Evolutionary conservation across 2,797 vertebrate genomes (phyloP).

Genomic region (Acrossocheilus wenchowensis): DNA sequence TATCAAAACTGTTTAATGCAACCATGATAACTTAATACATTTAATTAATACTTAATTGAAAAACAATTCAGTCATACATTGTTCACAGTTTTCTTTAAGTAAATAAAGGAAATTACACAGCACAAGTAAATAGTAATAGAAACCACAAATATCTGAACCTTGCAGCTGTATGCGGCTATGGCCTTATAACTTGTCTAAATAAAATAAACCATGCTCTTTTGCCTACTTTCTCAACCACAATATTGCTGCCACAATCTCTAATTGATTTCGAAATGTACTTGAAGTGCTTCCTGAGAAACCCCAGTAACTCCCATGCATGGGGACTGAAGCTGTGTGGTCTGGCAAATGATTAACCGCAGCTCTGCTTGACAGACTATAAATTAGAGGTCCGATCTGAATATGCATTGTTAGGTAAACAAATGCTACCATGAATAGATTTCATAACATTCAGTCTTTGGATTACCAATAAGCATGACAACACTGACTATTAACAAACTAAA

Average conservation of each 20-base stretch:
- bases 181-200: background rate
- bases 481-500: background rate
- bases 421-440: background rate
- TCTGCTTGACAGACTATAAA: slow-evolving; percentile 24
- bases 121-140: background rate
- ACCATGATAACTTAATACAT: background rate
- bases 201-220: slow-evolving; percentile 3
- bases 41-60: too few species aligned
- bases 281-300: slow-evolving; percentile 32
- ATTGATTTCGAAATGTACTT: slow-evolving; percentile 15
- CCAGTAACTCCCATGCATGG: slow-evolving; percentile 10
- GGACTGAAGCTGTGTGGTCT: slow-evolving; percentile 12
- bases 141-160: background rate
- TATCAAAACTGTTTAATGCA: background rate
- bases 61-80: too few species aligned
- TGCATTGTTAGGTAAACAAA: background rate
- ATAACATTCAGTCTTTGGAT: background rate
- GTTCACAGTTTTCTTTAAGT: too few species aligned
- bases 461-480: background rate
- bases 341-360: slow-evolving; percentile 30
- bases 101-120: background rate
- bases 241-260: slow-evolving; percentile 12
- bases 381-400: slow-evolving; percentile 8
- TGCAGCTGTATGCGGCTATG: background rate
- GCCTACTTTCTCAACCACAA: slow-evolving; percentile 12